Conservation (phyloP, 37 sponge, comb jelly and placozoan genomes). For the Crambe crambe region DNA sequence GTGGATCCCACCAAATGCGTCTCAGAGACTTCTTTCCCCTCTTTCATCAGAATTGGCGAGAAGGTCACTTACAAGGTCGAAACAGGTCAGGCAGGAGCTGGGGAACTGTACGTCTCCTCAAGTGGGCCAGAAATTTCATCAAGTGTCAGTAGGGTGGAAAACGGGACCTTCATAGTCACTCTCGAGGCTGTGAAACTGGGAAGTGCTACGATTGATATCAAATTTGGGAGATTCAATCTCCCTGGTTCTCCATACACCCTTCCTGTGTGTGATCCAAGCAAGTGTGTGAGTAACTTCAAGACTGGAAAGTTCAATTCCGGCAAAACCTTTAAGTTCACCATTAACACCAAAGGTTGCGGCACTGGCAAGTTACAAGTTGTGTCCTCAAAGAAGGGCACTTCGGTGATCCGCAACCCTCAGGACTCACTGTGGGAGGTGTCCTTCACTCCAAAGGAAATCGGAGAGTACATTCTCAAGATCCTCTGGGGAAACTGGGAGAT, state of each 20-base stretch:
- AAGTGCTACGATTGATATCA: conserved; percentile 32
- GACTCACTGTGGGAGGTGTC: not conserved
- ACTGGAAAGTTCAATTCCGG: conserved; percentile 5
- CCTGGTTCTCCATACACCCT: conserved; percentile 55
- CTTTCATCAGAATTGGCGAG: conserved; percentile 28
- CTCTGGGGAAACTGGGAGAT: conserved; percentile 38
- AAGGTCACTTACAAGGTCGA: conserved; percentile 4
- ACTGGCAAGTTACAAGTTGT: conserved; percentile 31
- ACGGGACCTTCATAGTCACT: conserved; percentile 6
- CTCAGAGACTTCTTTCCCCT: conserved; percentile 17
- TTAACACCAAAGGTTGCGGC: conserved; percentile 36
- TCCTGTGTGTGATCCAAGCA: conserved; percentile 66
- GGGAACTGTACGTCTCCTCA: conserved; percentile 9
- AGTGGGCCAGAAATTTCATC: not conserved
- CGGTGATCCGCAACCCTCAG: not conserved
- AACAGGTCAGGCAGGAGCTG: conserved; percentile 48
- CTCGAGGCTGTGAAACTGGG: conserved; percentile 37
- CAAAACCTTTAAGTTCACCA: conserved; percentile 32
- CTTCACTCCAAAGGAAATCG: conserved; percentile 33
- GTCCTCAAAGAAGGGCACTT: not conserved
- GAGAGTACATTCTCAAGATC: conserved; percentile 39
- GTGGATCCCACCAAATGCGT: conserved; percentile 50
- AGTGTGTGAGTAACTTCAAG: conserved; percentile 34
- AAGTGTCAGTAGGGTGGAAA: not conserved
- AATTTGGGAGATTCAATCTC: conserved; percentile 41